Base-by-base conservation (phyloP, 2,113 vertebrate species). In the Pteruthius melanotis region DNA sequence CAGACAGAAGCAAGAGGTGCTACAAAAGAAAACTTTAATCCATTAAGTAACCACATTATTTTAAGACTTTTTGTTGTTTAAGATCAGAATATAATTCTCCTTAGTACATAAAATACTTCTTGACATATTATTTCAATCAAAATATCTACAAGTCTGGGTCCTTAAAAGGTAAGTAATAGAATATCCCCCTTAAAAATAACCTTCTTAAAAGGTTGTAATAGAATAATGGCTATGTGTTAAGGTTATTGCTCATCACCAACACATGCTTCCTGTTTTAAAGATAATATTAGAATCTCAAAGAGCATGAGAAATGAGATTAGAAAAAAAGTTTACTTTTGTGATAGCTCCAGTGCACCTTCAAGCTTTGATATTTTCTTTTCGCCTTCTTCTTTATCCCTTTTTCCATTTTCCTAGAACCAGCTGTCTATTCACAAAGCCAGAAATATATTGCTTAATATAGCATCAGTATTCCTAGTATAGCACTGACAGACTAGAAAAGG, bases 401-500 rank as follows among this genome's bases (percentile, higher is more conserved):
- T 94, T 93, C 95, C 83, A 95, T 97, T 90, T 92, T 97, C 64
- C 64, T 85, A 81, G 44, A 75, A 92, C 65, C 94, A 97, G 94
- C 69, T 98, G 95, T 87, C 92, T 66, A 79, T 77, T 94, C 91
- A 56, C 13, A 93, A 96, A 93, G 89, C 37, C 83, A 97, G 81
- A 94, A 95, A 96, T 90, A 83, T 83, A 91, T 65, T 93, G 54
- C 83, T 96, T 94, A 94, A 87, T 95, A 97, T 82, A 94, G 39
- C 96, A 96, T 96, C 96, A 93, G 13, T 91, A 91, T 90, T 97
- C 96, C 83, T 92, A 68, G 75, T 97, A 93, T 44, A 94, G 65
- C 85, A 94, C 42, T 81, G 31, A 90, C 79, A 97, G 75, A 97
- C 96, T 93, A 96, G 93, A 95, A 98, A 98, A 97, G 90, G 95